These are phyloP conservation scores for Nyctalus aviator DNA, from an alignment of 2,797 vertebrate species.

Conservation along the genomic window DNA sequence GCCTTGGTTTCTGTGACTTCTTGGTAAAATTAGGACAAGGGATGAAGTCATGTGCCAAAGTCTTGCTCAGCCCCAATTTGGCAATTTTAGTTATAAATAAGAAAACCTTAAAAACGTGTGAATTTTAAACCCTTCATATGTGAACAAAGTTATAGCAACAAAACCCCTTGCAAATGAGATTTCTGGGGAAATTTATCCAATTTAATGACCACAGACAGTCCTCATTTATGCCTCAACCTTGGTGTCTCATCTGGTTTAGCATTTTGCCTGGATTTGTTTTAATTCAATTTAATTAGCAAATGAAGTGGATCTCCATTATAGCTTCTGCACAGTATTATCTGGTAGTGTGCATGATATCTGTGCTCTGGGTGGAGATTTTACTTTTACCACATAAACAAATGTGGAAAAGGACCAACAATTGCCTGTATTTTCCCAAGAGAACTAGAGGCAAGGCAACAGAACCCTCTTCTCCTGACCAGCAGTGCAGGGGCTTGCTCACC, in stretches of 20 bases:
- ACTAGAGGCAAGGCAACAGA: not conserved
- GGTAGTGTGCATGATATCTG: not conserved
- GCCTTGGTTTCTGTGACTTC: not conserved
- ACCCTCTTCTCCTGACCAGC: not conserved
- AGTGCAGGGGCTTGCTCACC: not conserved
- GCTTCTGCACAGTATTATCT: not conserved
- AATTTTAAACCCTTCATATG: not conserved
- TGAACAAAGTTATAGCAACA: not conserved
- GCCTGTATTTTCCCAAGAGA: not conserved
- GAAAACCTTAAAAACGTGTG: not conserved
- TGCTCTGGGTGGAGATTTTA: not conserved
- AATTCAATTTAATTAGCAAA: not conserved
- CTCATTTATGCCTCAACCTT: not conserved
- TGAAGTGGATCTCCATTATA: not conserved
- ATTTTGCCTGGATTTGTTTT: slow-evolving; percentile 13
- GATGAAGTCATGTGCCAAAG: not conserved
- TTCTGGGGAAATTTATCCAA: not conserved
- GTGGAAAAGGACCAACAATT: not conserved
- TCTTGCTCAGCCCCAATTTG: not conserved
- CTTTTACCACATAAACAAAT: not conserved
- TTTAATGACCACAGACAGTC: not conserved
- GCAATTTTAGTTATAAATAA: not conserved
- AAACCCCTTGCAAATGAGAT: not conserved
- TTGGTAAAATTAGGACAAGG: not conserved
- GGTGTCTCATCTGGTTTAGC: not conserved